A percentile compares a stretch with the other conserved stretches of the same genome.
These are phyloP conservation scores for Eupelmus urozonus DNA, from an alignment of 2,888 invertebrate species.

Conservation along the genomic window DNA sequence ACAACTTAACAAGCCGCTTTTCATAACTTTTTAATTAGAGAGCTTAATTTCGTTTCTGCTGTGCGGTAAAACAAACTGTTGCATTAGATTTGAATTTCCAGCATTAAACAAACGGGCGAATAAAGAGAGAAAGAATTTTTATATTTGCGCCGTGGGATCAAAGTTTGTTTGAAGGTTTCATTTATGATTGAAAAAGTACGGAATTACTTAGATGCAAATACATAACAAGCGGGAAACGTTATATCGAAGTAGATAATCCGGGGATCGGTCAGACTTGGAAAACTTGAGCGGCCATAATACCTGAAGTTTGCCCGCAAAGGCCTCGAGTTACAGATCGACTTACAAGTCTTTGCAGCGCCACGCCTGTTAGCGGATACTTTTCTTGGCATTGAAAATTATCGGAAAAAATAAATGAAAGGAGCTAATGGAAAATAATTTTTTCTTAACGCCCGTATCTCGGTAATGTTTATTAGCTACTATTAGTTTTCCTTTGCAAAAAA, in stretches of 20 bases:
- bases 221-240: slow-evolving; percentile 1
- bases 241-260: slow-evolving; percentile 30
- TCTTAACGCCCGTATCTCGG: too few species aligned
- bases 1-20: too few species aligned
- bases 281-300: slow-evolving; percentile 38
- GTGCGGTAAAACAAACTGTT: background rate
- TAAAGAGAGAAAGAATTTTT: too few species aligned
- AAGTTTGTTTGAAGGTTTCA: slow-evolving; percentile 13
- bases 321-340: slow-evolving; percentile 41
- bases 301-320: background rate
- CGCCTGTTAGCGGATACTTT: slow-evolving; percentile 7
- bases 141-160: background rate
- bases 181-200: slow-evolving; percentile 30
- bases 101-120: too few species aligned
- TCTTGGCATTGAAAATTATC: slow-evolving; percentile 4
- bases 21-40: too few species aligned
- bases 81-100: too few species aligned
- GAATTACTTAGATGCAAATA: background rate
- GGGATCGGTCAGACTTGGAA: slow-evolving; percentile 21
- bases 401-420: slow-evolving; percentile 12
- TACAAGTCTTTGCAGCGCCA: background rate
- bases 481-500: too few species aligned
- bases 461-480: too few species aligned
- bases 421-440: background rate
- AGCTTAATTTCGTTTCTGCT: too few species aligned